Evolutionary conservation across 2,888 invertebrate genomes (phyloP).

Genomic region (Andrena flavipes): DNA sequence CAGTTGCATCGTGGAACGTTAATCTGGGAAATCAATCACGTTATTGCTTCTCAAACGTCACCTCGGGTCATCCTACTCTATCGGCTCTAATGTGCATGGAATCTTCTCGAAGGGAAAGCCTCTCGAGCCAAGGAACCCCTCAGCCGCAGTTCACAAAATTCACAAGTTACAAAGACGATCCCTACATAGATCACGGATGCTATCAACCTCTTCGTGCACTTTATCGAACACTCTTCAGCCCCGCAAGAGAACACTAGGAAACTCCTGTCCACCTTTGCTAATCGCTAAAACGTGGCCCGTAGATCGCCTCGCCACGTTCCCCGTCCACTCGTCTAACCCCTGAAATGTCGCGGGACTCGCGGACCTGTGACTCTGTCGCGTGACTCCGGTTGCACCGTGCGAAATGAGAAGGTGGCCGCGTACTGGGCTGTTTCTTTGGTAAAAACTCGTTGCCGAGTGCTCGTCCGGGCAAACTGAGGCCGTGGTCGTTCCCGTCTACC

Average conservation of each 20-base stretch:
- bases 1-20: slow-evolving; percentile 76
- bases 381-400: not conserved
- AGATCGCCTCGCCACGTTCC: not conserved
- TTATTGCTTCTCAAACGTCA: not conserved
- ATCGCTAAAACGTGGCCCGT: not conserved
- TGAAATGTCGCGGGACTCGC: not conserved
- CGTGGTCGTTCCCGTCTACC: slow-evolving; percentile 50
- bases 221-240: not conserved
- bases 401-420: slow-evolving; percentile 42
- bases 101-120: too few species aligned
- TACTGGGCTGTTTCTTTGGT: slow-evolving; percentile 77
- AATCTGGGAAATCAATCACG: slow-evolving; percentile 24
- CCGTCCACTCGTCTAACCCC: not conserved
- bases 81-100: not conserved
- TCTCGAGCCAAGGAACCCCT: too few species aligned
- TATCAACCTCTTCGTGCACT: not conserved
- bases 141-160: not conserved
- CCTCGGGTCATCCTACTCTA: not conserved
- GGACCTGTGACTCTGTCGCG: slow-evolving; percentile 19
- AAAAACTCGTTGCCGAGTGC: slow-evolving; percentile 82
- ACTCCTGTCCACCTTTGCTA: not conserved
- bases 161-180: not conserved
- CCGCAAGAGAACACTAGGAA: not conserved
- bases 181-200: not conserved
- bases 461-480: slow-evolving; percentile 63